Evolutionary conservation across 64 coral and sea anemone species (phyloP).

Genomic region (Pocillopora verrucosa): DNA sequence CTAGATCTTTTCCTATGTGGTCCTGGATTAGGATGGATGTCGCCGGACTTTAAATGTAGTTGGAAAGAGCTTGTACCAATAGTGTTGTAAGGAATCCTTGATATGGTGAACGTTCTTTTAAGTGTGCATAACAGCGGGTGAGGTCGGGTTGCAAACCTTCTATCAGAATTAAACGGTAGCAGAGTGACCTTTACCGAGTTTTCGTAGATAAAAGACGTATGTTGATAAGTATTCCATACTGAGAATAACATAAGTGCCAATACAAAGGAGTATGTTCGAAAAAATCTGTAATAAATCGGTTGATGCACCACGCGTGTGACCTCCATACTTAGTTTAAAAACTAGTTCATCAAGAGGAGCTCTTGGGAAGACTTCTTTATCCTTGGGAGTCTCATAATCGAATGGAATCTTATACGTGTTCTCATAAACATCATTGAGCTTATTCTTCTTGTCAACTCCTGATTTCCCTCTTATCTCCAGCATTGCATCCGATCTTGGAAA

Average conservation of each 20-base stretch:
- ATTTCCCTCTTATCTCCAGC: no score
- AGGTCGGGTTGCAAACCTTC: constrained; percentile 16
- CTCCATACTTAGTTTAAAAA: neutral
- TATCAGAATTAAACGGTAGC: constrained; percentile 2
- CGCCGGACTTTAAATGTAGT: neutral
- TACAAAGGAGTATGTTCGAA: neutral
- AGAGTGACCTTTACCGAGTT: neutral
- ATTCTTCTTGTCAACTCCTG: no score
- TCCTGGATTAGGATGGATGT: constrained; percentile 18
- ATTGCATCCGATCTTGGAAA: no score
- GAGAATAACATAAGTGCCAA: constrained; percentile 6
- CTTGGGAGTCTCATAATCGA: no score
- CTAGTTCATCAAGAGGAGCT: no score
- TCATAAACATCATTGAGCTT: no score
- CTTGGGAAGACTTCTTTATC: no score
- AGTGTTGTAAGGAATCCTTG: neutral
- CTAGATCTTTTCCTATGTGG: neutral
- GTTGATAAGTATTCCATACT: constrained; percentile 13
- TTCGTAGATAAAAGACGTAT: constrained; percentile 1
- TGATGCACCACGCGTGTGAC: neutral
- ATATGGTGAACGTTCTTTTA: constrained; percentile 4
- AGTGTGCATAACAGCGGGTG: neutral
- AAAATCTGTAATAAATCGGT: neutral
- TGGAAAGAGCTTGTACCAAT: constrained; percentile 10
- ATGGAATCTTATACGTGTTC: no score